phyloP scores from a whole-genome alignment of 2,888 invertebrate species.

The Polydrusus cervinus region DNA sequence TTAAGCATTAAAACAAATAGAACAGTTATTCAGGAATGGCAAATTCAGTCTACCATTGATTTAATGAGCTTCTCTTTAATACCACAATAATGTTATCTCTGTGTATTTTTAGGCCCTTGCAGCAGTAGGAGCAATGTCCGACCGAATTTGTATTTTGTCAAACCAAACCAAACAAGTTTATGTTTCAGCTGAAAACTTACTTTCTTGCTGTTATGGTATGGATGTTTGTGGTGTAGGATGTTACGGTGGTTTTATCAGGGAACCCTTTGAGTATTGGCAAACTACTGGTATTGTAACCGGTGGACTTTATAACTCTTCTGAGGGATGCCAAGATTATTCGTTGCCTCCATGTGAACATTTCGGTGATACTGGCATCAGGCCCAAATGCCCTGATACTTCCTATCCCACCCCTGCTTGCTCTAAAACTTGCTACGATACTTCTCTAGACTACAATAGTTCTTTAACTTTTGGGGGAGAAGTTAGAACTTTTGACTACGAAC shows the following conservation, averaged over 20 bases:
- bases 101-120: slow-evolving; percentile 78
- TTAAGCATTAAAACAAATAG: too few species aligned
- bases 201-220: slow-evolving; percentile 78
- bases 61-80: too few species aligned
- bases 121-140: slow-evolving; percentile 90
- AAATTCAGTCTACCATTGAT: too few species aligned
- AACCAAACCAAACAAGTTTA: slow-evolving; percentile 80
- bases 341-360: slow-evolving; percentile 47
- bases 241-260: slow-evolving; percentile 85
- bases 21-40: too few species aligned
- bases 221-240: slow-evolving; percentile 79
- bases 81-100: too few species aligned
- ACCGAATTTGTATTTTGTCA: slow-evolving; percentile 86
- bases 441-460: too few species aligned
- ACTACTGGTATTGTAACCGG: slow-evolving; percentile 88
- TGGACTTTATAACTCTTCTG: slow-evolving; percentile 77
- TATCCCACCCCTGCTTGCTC: too few species aligned
- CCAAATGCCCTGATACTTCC: slow-evolving; percentile 69
- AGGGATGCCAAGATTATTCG: slow-evolving; percentile 51
- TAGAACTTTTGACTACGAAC: too few species aligned
- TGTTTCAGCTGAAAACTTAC: slow-evolving; percentile 86
- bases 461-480: too few species aligned
- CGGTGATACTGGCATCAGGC: slow-evolving; percentile 71
- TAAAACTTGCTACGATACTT: too few species aligned
- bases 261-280: slow-evolving; percentile 90